phyloP scores from a whole-genome alignment of 2,113 vertebrate genomes.

The Charadrius vociferus region DNA sequence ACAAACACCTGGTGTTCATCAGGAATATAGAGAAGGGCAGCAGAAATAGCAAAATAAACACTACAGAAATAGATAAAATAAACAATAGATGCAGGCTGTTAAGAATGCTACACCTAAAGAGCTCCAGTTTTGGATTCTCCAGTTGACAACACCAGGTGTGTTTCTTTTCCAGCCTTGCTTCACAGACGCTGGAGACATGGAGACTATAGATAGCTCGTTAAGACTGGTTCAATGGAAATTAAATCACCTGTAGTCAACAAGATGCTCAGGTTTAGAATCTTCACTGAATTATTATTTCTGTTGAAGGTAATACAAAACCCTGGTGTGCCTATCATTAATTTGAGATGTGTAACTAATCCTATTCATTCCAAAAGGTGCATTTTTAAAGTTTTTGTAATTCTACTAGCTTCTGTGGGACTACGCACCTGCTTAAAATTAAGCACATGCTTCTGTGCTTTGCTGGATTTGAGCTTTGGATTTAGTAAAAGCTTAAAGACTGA shows the following conservation, averaged over 20 bases:
- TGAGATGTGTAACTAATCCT: neutral
- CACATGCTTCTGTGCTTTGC: neutral
- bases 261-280: neutral
- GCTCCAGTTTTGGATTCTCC: neutral
- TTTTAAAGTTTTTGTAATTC: neutral
- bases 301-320: neutral
- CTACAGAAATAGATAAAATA: neutral
- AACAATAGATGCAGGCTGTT: neutral
- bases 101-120: neutral
- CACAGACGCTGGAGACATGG: neutral
- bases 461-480: constrained; percentile 35
- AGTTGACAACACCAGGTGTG: neutral
- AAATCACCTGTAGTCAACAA: neutral
- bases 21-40: neutral
- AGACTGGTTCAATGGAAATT: neutral
- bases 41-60: neutral
- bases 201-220: neutral
- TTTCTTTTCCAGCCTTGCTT: neutral
- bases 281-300: neutral
- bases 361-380: neutral
- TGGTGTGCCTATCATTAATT: neutral
- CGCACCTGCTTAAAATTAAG: constrained; percentile 20
- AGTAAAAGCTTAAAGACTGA: constrained; percentile 57
- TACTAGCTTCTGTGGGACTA: neutral
- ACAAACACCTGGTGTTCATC: neutral